Conservation (phyloP, 2,888 invertebrate genomes). For the Amphiduros pacificus region DNA sequence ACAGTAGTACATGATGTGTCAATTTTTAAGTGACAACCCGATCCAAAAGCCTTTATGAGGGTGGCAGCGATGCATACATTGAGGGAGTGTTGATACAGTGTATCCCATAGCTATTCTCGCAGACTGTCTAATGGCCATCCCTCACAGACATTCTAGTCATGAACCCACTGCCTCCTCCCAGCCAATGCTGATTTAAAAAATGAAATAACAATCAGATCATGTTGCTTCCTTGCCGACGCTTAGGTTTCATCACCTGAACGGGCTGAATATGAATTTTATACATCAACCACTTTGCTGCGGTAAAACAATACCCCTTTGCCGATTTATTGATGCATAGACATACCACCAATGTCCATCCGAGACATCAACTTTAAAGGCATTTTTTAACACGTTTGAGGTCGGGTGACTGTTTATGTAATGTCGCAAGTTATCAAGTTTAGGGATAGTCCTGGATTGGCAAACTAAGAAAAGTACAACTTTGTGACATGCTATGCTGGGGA, state of each 20-base stretch:
- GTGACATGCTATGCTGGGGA: too few relatives aligned
- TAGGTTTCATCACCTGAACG: neutral
- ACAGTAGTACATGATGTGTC: slow-evolving; percentile 1
- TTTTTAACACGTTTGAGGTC: too few relatives aligned
- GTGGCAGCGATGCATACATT: neutral
- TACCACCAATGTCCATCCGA: too few relatives aligned
- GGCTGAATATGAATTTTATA: too few relatives aligned
- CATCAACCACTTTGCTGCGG: too few relatives aligned
- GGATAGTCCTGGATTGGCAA: too few relatives aligned
- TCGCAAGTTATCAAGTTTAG: too few relatives aligned
- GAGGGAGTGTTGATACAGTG: neutral
- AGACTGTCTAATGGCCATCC: neutral
- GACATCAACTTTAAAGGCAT: too few relatives aligned
- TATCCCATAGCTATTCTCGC: neutral
- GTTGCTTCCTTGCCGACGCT: neutral
- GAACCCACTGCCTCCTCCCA: neutral
- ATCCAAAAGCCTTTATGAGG: neutral
- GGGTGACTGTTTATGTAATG: too few relatives aligned
- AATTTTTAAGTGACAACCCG: slow-evolving; percentile 2
- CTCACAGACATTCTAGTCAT: neutral
- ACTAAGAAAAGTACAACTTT: too few relatives aligned
- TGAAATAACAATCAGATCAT: slow-evolving; percentile 2
- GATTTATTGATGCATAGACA: too few relatives aligned
- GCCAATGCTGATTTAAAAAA: slow-evolving; percentile 1
- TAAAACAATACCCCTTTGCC: too few relatives aligned